These are phyloP conservation scores for Ctenoplectra terminalis DNA, from an alignment of 1,140 invertebrate species.

Conservation along the genomic window DNA sequence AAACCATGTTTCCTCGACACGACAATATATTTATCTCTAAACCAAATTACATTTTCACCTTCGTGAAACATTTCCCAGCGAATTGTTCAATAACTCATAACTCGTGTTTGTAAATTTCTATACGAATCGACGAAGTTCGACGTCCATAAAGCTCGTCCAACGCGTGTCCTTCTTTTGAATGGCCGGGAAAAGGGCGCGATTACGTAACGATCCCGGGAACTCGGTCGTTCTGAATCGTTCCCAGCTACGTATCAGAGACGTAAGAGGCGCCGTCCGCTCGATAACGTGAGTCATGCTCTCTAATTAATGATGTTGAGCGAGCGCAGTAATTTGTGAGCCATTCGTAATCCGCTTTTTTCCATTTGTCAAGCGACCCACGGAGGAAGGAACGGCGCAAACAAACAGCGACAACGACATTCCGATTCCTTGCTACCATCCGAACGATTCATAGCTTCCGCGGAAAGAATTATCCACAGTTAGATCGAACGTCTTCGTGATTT, in stretches of 20 bases:
- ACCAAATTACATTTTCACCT: not conserved
- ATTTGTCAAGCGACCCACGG: constrained; percentile 40
- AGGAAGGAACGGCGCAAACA: not conserved
- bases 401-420: constrained; percentile 13
- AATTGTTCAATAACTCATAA: constrained; percentile 12
- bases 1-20: not conserved
- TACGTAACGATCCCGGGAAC: constrained; percentile 19
- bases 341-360: constrained; percentile 52
- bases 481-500: constrained; percentile 4
- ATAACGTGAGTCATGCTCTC: constrained; percentile 63
- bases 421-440: constrained; percentile 2
- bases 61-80: not conserved
- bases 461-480: not conserved
- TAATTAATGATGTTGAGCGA: constrained; percentile 62
- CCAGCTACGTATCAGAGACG: constrained; percentile 39
- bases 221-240: constrained; percentile 38
- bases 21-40: not conserved
- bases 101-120: not conserved
- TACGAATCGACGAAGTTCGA: not conserved
- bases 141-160: constrained; percentile 11
- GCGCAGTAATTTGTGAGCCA: constrained; percentile 57
- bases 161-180: constrained; percentile 5
- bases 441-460: not conserved
- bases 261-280: constrained; percentile 45
- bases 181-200: constrained; percentile 29